A percentile compares a stretch with the other conserved stretches of the same genome.
phyloP scores from a whole-genome alignment of 2,888 invertebrate genomes.

The Octonoba sinensis region DNA sequence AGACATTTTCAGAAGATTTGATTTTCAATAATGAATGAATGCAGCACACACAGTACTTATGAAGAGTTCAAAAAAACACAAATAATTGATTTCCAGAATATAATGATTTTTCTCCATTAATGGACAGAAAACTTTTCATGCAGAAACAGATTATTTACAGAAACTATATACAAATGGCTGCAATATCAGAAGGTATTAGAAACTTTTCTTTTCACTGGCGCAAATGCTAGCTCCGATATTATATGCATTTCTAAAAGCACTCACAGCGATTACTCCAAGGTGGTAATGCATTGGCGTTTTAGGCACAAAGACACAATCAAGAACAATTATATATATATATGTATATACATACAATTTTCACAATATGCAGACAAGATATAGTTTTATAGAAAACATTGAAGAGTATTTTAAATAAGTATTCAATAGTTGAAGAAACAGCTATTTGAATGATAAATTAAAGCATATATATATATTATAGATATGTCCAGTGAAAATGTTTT shows the following conservation, averaged over 20 bases:
- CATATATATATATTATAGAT: too few relatives aligned
- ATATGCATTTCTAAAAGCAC: constrained; percentile 28
- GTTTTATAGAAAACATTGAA: too few relatives aligned
- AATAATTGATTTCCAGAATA: constrained; percentile 4
- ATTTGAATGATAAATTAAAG: too few relatives aligned
- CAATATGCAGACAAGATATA: too few relatives aligned
- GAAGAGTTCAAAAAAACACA: constrained; percentile 3
- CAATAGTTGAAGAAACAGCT: too few relatives aligned
- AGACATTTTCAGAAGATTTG: too few relatives aligned
- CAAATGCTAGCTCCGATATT: constrained; percentile 17
- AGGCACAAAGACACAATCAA: background rate
- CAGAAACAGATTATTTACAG: constrained; percentile 30
- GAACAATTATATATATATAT: background rate
- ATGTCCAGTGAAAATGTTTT: too few relatives aligned
- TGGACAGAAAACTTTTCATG: constrained; percentile 24
- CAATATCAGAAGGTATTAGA: constrained; percentile 7
- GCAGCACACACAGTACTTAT: too few relatives aligned
- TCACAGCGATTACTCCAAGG: constrained; percentile 32
- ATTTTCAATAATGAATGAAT: too few relatives aligned
- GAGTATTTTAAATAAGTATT: too few relatives aligned
- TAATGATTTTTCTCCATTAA: background rate
- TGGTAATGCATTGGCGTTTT: constrained; percentile 17
- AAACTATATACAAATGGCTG: constrained; percentile 24
- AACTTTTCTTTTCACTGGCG: constrained; percentile 18
- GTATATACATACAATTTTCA: background rate